Conservation (phyloP, 2,113 vertebrate species). For the Elanoides forficatus region DNA sequence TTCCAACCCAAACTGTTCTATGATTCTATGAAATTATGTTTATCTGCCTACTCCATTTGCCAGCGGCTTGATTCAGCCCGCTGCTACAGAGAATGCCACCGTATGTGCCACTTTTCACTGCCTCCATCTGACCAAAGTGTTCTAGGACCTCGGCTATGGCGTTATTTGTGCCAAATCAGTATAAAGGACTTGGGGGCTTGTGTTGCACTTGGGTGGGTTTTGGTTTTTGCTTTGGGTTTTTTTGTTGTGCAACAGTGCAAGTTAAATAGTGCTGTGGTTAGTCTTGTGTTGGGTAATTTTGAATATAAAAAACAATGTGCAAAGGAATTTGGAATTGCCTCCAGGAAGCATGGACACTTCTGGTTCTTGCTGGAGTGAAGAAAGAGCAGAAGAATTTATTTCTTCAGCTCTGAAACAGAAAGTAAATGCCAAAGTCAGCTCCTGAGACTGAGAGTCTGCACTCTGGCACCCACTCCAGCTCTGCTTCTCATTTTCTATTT, state of each 20-base stretch:
- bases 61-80: background rate
- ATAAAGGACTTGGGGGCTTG: background rate
- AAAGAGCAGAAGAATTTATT: background rate
- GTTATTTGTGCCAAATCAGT: background rate
- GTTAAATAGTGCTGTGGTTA: background rate
- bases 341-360: background rate
- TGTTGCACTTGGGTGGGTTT: background rate
- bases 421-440: background rate
- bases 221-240: accelerated
- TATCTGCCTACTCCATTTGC: background rate
- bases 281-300: background rate
- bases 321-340: background rate
- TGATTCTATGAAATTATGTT: background rate
- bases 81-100: background rate
- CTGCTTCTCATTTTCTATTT: background rate
- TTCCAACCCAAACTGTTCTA: background rate
- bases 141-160: background rate
- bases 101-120: background rate
- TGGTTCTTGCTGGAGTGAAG: background rate
- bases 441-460: background rate
- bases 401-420: background rate
- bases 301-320: background rate
- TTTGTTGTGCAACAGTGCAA: background rate
- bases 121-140: background rate
- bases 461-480: background rate